phyloP scores from a whole-genome alignment of 2,888 invertebrate genomes.

The Rhagium mordax region DNA sequence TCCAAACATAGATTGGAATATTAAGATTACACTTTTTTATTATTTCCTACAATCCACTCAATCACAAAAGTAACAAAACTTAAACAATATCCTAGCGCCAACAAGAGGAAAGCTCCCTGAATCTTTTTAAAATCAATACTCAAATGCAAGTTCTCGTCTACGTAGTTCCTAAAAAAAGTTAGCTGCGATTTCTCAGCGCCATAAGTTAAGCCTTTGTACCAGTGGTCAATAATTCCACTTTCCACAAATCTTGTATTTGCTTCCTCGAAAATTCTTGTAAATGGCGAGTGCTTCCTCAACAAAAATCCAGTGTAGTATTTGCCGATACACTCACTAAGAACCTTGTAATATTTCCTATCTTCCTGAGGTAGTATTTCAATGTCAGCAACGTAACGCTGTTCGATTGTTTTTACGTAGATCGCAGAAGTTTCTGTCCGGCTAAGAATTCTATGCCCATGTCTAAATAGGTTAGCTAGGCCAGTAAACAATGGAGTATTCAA shows the following conservation, averaged over 20 bases:
- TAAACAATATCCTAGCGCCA: constrained; percentile 41
- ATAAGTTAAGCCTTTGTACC: constrained; percentile 35
- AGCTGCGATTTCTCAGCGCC: constrained; percentile 21
- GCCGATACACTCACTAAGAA: constrained; percentile 51
- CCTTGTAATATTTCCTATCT: constrained; percentile 44
- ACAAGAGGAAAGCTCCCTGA: constrained; percentile 46
- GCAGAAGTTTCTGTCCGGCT: constrained; percentile 34
- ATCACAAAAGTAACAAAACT: constrained; percentile 45
- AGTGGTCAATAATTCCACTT: constrained; percentile 51
- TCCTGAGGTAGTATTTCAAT: constrained; percentile 47
- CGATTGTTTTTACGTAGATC: constrained; percentile 46
- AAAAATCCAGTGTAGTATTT: constrained; percentile 51
- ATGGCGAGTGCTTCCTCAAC: constrained; percentile 54
- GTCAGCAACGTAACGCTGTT: constrained; percentile 53
- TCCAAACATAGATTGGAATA: no score
- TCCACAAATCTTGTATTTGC: constrained; percentile 45
- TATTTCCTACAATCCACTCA: constrained; percentile 36
- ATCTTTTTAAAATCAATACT: constrained; percentile 45
- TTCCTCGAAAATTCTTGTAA: constrained; percentile 45
- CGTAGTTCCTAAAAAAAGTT: constrained; percentile 39
- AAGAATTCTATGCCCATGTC: constrained; percentile 23
- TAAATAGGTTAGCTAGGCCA: constrained; percentile 36
- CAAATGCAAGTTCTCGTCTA: constrained; percentile 23
- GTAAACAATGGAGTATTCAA: constrained; percentile 35
- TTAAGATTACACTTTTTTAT: no score